Conservation (phyloP, 2,888 invertebrate species). For the Patella depressa region DNA sequence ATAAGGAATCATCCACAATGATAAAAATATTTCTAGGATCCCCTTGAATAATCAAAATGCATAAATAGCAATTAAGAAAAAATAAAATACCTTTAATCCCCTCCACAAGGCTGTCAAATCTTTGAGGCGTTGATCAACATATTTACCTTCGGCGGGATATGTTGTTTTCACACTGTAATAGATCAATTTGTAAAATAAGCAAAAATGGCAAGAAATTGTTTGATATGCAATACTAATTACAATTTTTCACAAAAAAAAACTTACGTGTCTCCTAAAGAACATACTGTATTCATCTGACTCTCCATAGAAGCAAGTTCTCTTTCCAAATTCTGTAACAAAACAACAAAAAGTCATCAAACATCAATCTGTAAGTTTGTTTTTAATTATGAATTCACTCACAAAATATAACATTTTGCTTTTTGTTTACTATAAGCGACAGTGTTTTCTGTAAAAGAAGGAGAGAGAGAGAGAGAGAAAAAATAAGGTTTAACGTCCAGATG, state of each 20-base stretch:
- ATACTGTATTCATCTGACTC: slow-evolving; percentile 90
- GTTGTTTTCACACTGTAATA: slow-evolving; percentile 84
- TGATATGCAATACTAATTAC: not conserved
- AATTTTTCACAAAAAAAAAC: slow-evolving; percentile 60
- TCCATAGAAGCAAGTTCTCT: slow-evolving; percentile 93
- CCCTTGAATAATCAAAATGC: no score
- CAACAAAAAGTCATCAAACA: no score
- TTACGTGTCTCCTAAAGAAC: slow-evolving; percentile 86
- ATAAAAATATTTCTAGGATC: slow-evolving; percentile 5
- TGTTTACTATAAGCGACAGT: not conserved
- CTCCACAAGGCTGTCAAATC: slow-evolving; percentile 92
- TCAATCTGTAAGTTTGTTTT: no score
- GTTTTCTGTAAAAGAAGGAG: slow-evolving; percentile 28
- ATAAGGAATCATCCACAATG: not conserved
- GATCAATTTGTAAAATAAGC: not conserved
- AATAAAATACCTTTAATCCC: slow-evolving; percentile 76
- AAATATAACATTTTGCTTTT: no score
- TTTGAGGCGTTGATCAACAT: slow-evolving; percentile 86
- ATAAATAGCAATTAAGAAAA: not conserved
- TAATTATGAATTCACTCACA: no score
- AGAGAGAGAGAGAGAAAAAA: not conserved
- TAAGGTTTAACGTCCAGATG: no score
- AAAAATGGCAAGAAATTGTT: slow-evolving; percentile 9
- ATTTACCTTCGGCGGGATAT: slow-evolving; percentile 90
- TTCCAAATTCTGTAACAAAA: slow-evolving; percentile 79